Percentiles rank a stretch among this genome's conserved stretches.
Conservation (phyloP, 2,113 vertebrate species). For the Nipponia nippon region DNA sequence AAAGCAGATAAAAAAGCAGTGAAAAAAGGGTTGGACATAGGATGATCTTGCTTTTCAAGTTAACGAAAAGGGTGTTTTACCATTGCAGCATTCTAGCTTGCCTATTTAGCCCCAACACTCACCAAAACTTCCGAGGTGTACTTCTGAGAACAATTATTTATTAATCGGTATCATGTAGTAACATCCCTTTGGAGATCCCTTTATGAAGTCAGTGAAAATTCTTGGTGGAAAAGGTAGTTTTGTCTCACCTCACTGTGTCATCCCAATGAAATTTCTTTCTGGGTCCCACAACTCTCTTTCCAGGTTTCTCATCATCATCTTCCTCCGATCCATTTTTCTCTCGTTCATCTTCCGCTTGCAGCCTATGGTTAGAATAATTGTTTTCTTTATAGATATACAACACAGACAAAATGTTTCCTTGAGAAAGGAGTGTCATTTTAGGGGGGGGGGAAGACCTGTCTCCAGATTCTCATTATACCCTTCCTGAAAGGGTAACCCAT, state of each 20-base stretch:
- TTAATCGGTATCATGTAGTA: not conserved
- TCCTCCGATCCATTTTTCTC: slow-evolving; percentile 96
- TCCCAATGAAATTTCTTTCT: slow-evolving; percentile 98
- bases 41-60: not conserved
- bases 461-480: not conserved
- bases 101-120: not conserved
- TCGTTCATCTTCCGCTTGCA: slow-evolving; percentile 88
- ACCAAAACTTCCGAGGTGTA: not conserved
- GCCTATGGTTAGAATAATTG: slow-evolving; percentile 67
- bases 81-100: not conserved
- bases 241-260: slow-evolving; percentile 89
- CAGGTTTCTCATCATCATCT: slow-evolving; percentile 96
- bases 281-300: slow-evolving; percentile 93
- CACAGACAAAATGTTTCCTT: not conserved
- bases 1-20: not conserved
- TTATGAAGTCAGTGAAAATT: not conserved
- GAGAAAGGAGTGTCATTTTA: not conserved
- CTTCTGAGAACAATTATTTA: not conserved
- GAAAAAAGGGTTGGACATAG: not conserved
- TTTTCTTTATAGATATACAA: not conserved
- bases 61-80: not conserved
- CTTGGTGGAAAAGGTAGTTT: not conserved
- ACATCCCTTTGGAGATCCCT: not conserved
- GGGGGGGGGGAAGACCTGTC: not conserved
- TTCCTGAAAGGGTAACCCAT: not conserved